Evolutionary conservation across 2,113 vertebrate genomes (phyloP).

Genomic region (Lasiurus borealis): DNA sequence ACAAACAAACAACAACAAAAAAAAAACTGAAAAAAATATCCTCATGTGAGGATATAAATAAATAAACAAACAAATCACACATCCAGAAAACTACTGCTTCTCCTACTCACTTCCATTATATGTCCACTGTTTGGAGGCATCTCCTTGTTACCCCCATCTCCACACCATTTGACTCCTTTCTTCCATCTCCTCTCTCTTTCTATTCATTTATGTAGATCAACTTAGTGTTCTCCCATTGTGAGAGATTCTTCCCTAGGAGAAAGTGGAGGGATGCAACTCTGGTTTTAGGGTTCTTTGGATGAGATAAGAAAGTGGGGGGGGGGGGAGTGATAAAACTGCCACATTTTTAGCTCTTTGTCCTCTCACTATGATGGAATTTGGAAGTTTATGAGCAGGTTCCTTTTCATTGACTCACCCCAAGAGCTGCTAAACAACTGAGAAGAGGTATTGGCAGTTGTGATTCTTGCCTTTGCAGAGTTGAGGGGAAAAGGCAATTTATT

Average conservation of each 20-base stretch:
- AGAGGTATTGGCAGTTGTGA: neutral
- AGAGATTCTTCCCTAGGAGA: neutral
- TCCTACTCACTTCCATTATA: neutral
- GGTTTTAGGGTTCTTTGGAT: neutral
- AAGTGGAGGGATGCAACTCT: neutral
- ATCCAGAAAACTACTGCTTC: neutral
- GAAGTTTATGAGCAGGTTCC: neutral
- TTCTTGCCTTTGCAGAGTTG: neutral
- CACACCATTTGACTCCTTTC: neutral
- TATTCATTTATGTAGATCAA: neutral
- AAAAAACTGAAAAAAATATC: no score
- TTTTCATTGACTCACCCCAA: neutral
- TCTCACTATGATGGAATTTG: neutral
- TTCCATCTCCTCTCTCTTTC: neutral
- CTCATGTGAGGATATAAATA: no score
- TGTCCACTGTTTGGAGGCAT: neutral
- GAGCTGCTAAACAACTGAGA: neutral
- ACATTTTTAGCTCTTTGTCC: neutral
- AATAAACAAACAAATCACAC: no score
- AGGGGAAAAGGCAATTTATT: conserved; percentile 20
- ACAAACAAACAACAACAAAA: no score
- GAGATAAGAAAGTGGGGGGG: neutral
- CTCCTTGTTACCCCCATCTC: neutral
- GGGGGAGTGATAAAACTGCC: neutral
- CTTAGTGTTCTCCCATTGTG: neutral